Evolutionary conservation across 2,797 vertebrate species (phyloP).

Genomic region (Brachyrhaphis roseni): DNA sequence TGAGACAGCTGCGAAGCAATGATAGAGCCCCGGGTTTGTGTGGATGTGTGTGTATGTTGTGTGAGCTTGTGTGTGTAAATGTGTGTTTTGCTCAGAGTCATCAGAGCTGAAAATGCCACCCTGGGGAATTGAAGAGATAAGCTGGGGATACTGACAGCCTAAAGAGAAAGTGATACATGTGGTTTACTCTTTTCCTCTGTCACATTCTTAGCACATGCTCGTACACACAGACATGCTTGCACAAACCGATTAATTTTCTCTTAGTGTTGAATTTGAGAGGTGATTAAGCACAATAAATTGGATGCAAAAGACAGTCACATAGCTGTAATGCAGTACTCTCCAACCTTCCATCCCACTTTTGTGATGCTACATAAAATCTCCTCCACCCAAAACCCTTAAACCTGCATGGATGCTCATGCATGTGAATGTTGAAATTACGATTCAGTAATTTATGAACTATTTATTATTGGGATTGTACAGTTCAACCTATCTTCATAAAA

Average conservation of each 20-base stretch:
- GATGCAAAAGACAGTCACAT: not conserved
- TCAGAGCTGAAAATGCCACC: slow-evolving; percentile 77
- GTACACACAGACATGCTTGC: not conserved
- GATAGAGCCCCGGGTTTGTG: slow-evolving; percentile 58
- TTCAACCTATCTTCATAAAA: not conserved
- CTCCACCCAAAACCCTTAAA: not conserved
- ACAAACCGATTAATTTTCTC: not conserved
- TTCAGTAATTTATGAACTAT: no score
- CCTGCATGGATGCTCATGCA: not conserved
- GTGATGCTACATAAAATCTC: not conserved
- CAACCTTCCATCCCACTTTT: not conserved
- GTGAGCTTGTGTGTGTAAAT: slow-evolving; percentile 26
- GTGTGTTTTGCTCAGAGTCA: slow-evolving; percentile 75
- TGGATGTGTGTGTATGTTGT: slow-evolving; percentile 21
- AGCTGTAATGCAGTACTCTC: not conserved
- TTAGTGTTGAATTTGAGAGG: slow-evolving; percentile 27
- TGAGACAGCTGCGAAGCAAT: slow-evolving; percentile 62
- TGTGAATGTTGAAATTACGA: not conserved
- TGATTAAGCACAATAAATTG: slow-evolving; percentile 30
- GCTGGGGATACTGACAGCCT: slow-evolving; percentile 47
- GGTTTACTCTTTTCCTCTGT: slow-evolving; percentile 45
- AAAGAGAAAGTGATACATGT: slow-evolving; percentile 42
- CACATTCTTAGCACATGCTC: slow-evolving; percentile 13
- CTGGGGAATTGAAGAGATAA: slow-evolving; percentile 60
- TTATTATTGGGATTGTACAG: not conserved